Percentiles rank a stretch among this genome's conserved stretches.
Evolutionary conservation across 2,797 vertebrate species (phyloP).

Genomic region (Macropodus opercularis): DNA sequence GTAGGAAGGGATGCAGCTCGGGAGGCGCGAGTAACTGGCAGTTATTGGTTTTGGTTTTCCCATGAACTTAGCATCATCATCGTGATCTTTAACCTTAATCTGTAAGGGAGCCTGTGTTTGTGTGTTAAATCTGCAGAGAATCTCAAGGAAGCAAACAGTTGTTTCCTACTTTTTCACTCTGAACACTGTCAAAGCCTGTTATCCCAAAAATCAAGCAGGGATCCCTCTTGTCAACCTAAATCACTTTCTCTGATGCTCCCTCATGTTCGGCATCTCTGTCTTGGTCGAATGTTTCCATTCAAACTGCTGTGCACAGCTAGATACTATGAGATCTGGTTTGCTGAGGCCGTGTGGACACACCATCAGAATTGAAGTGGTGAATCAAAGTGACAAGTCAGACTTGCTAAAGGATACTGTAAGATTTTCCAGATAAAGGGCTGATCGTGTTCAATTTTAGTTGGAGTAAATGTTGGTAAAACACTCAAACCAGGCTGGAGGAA

Average conservation of each 20-base stretch:
- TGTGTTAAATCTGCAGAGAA: too few species aligned
- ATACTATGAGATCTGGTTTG: slow-evolving; percentile 50
- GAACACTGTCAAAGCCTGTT: slow-evolving; percentile 66
- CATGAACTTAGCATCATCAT: too few species aligned
- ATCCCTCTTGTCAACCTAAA: slow-evolving; percentile 72
- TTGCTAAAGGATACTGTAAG: slow-evolving; percentile 9
- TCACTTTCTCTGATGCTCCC: slow-evolving; percentile 65
- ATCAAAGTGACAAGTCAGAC: slow-evolving; percentile 55
- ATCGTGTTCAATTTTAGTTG: slow-evolving; percentile 37
- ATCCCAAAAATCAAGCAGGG: slow-evolving; percentile 60
- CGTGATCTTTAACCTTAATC: too few species aligned
- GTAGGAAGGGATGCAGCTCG: neutral
- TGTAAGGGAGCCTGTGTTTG: too few species aligned
- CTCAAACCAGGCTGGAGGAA: slow-evolving; percentile 34
- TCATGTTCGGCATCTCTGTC: slow-evolving; percentile 59
- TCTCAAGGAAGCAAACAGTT: slow-evolving; percentile 44
- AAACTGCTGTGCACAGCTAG: slow-evolving; percentile 71
- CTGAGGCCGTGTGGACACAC: slow-evolving; percentile 42
- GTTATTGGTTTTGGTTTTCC: slow-evolving; percentile 2
- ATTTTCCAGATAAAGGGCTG: slow-evolving; percentile 47
- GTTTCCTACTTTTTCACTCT: slow-evolving; percentile 52
- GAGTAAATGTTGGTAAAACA: slow-evolving; percentile 43
- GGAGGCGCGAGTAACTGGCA: neutral
- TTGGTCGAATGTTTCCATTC: slow-evolving; percentile 43
- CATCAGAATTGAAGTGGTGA: slow-evolving; percentile 53